phyloP scores from a whole-genome alignment of 2,113 vertebrate genomes.

The Phalacrocorax brasilianus region DNA sequence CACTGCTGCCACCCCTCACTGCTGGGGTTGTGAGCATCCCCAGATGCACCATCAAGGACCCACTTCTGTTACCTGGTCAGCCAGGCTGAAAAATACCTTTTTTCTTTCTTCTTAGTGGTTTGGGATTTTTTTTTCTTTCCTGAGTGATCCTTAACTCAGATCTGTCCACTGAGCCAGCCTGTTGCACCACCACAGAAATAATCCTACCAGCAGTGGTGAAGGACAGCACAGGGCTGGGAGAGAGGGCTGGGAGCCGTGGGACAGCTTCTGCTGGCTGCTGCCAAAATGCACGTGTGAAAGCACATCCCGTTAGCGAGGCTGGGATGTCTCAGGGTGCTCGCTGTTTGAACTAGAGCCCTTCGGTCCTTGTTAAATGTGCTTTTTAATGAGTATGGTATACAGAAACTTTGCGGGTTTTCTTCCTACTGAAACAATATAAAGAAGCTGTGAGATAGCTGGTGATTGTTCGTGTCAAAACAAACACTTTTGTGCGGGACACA shows the following conservation, averaged over 20 bases:
- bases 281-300: not conserved
- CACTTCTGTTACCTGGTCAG: not conserved
- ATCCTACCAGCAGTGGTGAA: not conserved
- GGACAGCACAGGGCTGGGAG: not conserved
- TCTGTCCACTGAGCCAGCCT: not conserved
- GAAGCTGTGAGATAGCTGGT: not conserved
- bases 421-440: not conserved
- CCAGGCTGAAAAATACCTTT: not conserved
- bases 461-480: not conserved
- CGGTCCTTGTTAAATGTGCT: not conserved
- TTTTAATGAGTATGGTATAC: not conserved
- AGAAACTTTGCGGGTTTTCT: not conserved
- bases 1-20: not conserved
- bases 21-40: not conserved
- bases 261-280: not conserved
- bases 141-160: not conserved
- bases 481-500: not conserved
- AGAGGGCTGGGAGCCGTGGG: not conserved
- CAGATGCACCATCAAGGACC: not conserved
- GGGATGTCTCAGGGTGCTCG: not conserved
- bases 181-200: not conserved
- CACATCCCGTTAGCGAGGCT: not conserved
- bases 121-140: too few relatives aligned
- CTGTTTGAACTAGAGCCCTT: not conserved
- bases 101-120: not conserved